Evolutionary conservation across 2,888 invertebrate genomes (phyloP), one percentile per base, ranked within the genome.

Genomic region (Drosophila antonietae): DNA sequence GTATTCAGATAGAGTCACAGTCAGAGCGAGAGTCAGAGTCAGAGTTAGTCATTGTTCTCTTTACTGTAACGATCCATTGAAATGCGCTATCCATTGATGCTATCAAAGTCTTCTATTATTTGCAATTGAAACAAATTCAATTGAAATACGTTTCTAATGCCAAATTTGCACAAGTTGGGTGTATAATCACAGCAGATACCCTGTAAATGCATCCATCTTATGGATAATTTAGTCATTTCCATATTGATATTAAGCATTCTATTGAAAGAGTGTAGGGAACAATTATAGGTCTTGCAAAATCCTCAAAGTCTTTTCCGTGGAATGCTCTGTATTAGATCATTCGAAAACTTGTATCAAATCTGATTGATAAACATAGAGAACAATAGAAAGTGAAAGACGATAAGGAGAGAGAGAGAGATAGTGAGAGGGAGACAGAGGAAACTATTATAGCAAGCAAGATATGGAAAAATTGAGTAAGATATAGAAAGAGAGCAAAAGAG

Each of bases 61-160:
- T 53, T 23, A n/a, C 23, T 53, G 44, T 73, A 55, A 65, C 70
- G 74, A 75, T 70, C 70, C 47, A 70, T 75, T 65, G 53, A 75
- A 71, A 75, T 75, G 52, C 67, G 67, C 56, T 60, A 53, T 23
- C 31, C 28, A 68, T 6, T 39, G 12, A 31, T 39, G 41, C 57
- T 57, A 35, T 37, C n/a, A 31, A 15, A 37, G 46, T 46, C 46
- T 57, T 33, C 18, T 12, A 51, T 51, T n/a, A 55, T 49, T 49
- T 31, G 18, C 51, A 51, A 31, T 33, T 12, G 49, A 51, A 33
- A 51, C 33, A n/a, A 33, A 18, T 51, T n/a, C 2, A 49, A 9
- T n/a, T 47, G 31, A 9, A 18, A 44, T 20, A 20, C 14, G 20
- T 20, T 20, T 20, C 44, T 10, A 20, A 10, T 31, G 33, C 15